Conservation (phyloP, 2,888 invertebrate genomes). For the Ctena decussata region DNA sequence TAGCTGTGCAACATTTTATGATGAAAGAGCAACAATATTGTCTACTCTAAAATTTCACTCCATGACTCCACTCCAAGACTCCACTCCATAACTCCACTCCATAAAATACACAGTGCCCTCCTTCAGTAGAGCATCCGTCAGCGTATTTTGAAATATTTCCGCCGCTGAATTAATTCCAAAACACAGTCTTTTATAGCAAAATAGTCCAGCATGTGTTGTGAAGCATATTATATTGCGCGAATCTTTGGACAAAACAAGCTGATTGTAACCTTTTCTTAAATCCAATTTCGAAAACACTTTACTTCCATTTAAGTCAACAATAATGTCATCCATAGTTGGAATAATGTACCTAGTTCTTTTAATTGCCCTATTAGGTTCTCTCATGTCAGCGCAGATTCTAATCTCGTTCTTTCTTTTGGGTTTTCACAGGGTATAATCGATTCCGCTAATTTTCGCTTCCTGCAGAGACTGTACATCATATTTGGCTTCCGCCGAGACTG, state of each 20-base stretch:
- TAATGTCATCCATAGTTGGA: constrained; percentile 70
- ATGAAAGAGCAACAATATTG: too few species aligned
- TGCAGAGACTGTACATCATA: too few species aligned
- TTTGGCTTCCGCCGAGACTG: too few species aligned
- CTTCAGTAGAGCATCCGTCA: too few species aligned
- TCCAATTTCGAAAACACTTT: constrained; percentile 67
- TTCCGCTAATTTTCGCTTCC: too few species aligned
- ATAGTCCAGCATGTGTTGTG: constrained; percentile 57
- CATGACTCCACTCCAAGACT: too few species aligned
- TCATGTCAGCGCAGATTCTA: constrained; percentile 71
- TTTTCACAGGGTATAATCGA: too few species aligned
- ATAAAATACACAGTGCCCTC: too few species aligned
- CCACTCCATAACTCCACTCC: too few species aligned
- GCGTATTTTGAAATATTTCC: constrained; percentile 42
- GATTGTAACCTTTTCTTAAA: constrained; percentile 67
- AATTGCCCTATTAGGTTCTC: constrained; percentile 66
- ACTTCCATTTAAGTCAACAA: constrained; percentile 62
- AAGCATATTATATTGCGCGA: constrained; percentile 70
- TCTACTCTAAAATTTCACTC: too few species aligned
- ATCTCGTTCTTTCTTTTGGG: constrained; percentile 57
- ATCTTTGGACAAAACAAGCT: constrained; percentile 60
- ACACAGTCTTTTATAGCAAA: constrained; percentile 35
- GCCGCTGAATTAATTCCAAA: constrained; percentile 45
- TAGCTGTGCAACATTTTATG: too few species aligned
- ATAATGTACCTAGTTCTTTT: constrained; percentile 61